phyloP scores from a whole-genome alignment of 2,888 invertebrate genomes.

The Thyatira batis region DNA sequence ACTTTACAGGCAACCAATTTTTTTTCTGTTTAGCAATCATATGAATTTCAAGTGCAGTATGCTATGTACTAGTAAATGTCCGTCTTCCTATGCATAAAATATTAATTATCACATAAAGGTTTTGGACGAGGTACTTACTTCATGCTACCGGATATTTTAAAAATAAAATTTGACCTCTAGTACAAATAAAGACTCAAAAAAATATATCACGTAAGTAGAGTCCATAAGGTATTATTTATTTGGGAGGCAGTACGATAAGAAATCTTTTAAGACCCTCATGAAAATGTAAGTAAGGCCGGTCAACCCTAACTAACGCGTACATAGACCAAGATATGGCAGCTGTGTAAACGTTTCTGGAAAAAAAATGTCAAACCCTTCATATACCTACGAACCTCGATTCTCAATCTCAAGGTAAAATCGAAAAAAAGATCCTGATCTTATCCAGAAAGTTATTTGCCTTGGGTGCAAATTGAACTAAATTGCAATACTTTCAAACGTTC shows the following conservation, averaged over 20 bases:
- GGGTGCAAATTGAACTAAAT: no score
- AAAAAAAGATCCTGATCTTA: no score
- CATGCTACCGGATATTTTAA: not conserved
- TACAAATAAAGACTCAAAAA: not conserved
- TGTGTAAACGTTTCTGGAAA: not conserved
- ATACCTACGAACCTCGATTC: not conserved
- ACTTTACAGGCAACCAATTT: no score
- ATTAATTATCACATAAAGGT: no score
- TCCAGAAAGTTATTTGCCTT: no score
- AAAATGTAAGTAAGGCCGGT: constrained; percentile 1
- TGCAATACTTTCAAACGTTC: no score
- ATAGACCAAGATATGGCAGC: constrained; percentile 1
- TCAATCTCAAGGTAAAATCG: no score
- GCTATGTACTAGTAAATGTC: no score
- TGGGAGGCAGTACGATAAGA: not conserved
- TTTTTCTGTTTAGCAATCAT: no score
- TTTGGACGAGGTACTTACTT: no score
- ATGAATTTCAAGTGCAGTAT: no score
- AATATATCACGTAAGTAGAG: not conserved
- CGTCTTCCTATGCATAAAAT: not conserved
- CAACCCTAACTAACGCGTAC: constrained; percentile 1
- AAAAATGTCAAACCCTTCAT: not conserved
- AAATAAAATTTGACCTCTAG: not conserved
- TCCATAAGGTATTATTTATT: not conserved
- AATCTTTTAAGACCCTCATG: constrained; percentile 3